These are phyloP conservation scores for Hermetia illucens DNA, from an alignment of 1,140 invertebrate genomes.

Conservation along the genomic window DNA sequence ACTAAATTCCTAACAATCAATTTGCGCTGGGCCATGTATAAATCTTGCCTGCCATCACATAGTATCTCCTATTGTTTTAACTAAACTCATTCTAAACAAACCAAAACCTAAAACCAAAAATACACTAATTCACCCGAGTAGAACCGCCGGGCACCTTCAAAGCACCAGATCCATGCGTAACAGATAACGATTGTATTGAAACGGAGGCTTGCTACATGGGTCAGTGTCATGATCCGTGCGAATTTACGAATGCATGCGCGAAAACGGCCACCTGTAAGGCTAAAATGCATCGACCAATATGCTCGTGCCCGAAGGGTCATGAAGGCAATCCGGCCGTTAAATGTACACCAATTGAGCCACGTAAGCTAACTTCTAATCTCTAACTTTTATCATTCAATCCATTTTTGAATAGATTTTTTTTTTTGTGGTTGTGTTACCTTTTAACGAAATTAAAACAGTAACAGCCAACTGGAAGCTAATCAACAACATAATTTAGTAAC, in stretches of 20 bases:
- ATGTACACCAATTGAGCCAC: conserved; percentile 50
- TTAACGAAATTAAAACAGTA: too few relatives aligned
- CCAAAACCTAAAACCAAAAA: too few relatives aligned
- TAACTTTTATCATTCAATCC: too few relatives aligned
- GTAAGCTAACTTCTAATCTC: conserved; percentile 40
- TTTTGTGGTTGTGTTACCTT: too few relatives aligned
- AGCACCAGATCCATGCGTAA: conserved; percentile 51
- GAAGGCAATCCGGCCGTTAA: conserved; percentile 61
- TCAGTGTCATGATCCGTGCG: conserved; percentile 56
- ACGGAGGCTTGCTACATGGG: conserved; percentile 59
- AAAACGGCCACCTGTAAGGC: conserved; percentile 51
- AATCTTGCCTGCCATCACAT: conserved; percentile 11
- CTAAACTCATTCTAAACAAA: conserved; percentile 1
- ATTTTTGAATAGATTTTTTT: too few relatives aligned
- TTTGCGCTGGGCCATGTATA: too few relatives aligned
- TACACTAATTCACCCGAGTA: conserved; percentile 34
- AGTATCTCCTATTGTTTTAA: conserved; percentile 18
- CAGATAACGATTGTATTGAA: conserved; percentile 58
- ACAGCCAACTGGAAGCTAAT: too few relatives aligned
- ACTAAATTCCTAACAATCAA: too few relatives aligned
- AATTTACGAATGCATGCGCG: conserved; percentile 58
- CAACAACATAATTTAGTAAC: too few relatives aligned
- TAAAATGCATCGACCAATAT: conserved; percentile 60
- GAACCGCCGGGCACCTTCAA: conserved; percentile 50
- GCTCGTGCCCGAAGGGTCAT: conserved; percentile 55